Base-by-base conservation (phyloP, 2,113 vertebrate species). In the Speoplatyrhinus poulsoni region DNA sequence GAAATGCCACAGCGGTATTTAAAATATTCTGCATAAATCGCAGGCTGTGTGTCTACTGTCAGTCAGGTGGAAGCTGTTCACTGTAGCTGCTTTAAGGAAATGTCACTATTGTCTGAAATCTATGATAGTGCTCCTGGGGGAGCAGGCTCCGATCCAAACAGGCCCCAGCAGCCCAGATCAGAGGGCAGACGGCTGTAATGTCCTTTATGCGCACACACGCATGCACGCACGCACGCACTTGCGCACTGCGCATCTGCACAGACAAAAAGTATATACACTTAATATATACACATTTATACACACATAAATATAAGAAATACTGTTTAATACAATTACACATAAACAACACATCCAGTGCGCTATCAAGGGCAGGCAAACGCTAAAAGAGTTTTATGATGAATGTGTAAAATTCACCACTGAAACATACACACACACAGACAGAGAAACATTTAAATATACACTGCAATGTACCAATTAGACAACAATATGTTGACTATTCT, bases 31-130 rank as follows among this genome's bases (percentile, higher is more conserved):
- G 91, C 92, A 93, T 92, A 80, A 85, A 82, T 86, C 79, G 80
- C 62, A 77, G 84, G 72, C 73, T 88, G 83, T 81, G 79, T 63
- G 79, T 81, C 85, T 88, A 85, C 87, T 91, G 89, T 92, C 83
- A 90, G 75, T 79, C 84, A 82, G 66, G 80, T 62, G 72, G 82
- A 85, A 82, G 88, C 70, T 71, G 85, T 82, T 88, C 91, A 92
- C 90, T 90, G 90, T 95, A 93, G 91, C 90, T 93, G 93, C 93
- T 94, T 94, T 95, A 95, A 95, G 94, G 94, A 95, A 97, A 96
- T 97, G 96, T 96, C 95, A 95, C 91, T 91, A 94, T 92, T 93
- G 91, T 92, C 81, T 90, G 92, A 94, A 88, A 86, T 90, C 87
- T 83, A 85, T 64, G 94, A 95, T 93, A 94, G 74, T 86, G 33